Conservation (phyloP, 2,888 invertebrate genomes). For the Urechis unicinctus region DNA sequence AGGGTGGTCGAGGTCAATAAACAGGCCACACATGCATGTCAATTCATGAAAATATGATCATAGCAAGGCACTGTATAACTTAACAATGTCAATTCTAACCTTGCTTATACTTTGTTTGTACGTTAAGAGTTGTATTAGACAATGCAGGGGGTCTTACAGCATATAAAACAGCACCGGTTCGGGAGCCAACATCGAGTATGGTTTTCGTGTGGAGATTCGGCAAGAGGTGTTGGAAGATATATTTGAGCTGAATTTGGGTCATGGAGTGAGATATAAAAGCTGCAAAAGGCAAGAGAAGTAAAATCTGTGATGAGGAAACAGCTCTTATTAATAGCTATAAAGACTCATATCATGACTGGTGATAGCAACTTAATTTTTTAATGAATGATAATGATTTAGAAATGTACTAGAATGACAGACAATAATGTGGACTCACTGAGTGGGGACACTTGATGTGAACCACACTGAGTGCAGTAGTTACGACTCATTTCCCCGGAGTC, state of each 20-base stretch:
- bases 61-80: no score
- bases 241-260: conserved; percentile 58
- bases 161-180: conserved; percentile 65
- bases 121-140: background rate
- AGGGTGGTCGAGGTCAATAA: no score
- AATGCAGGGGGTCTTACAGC: conserved; percentile 53
- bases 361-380: no score
- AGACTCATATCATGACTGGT: no score
- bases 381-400: no score
- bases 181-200: conserved; percentile 65
- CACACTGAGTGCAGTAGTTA: conserved; percentile 56
- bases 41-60: no score
- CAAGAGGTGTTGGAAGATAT: conserved; percentile 61
- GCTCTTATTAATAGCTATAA: no score
- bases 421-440: conserved; percentile 49
- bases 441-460: conserved; percentile 54
- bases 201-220: conserved; percentile 59
- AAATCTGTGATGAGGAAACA: no score
- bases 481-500: conserved; percentile 53
- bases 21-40: no score
- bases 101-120: no score
- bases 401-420: background rate
- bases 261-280: conserved; percentile 65
- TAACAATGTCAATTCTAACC: no score
- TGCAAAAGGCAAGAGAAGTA: conserved; percentile 26